Base-by-base conservation (phyloP, 2,797 vertebrate species). In the Meriones psammophilus region DNA sequence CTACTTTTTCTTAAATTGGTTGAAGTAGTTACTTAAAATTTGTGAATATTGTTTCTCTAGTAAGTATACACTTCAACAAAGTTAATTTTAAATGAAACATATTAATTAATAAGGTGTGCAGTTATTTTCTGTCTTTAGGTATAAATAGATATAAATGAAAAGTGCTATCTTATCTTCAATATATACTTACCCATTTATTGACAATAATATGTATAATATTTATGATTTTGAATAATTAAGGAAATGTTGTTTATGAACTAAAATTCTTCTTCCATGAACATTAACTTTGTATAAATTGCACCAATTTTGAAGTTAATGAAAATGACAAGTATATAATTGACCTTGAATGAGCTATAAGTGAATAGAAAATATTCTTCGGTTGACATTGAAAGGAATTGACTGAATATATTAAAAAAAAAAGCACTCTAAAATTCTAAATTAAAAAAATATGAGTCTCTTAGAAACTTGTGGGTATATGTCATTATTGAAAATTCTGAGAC, bases 401-500 rank as follows among this genome's bases (percentile, higher is more conserved):
- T n/a, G 3, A 17, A 92, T 50, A 71, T 5, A 79, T 68, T 42
- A 7, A 87, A 96, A 89, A 71, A 83, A 66, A 30, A 46, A 9
- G 66, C 14, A 56, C 3, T 9, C 1, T 54, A 9, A 84, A 96
- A 73, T 24, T 71, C 74, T 80, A 17, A 94, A 39, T 79, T 97
- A 17, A 56, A 69, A 73, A 87, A 9, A 22, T 54, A 54, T 69
- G 20, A 86, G 17, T 68, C 3, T 86, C 20, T 12, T 73, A 36
- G 20, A 71, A 39, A 2, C 92, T 94, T 79, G 69, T 97, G 28
- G 78, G 36, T 87, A 89, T 22, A 95, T 97, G 10, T 0, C 95
- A 30, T 93, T 64, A 95, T 95, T 96, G 92, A 96, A 94, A 88
- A 71, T 83, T 4, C 50, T 50, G 50, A 50, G 50, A 50, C 50